phyloP scores from a whole-genome alignment of 35 echinoderm and acorn worm species.

The Strongylocentrotus purpuratus region DNA sequence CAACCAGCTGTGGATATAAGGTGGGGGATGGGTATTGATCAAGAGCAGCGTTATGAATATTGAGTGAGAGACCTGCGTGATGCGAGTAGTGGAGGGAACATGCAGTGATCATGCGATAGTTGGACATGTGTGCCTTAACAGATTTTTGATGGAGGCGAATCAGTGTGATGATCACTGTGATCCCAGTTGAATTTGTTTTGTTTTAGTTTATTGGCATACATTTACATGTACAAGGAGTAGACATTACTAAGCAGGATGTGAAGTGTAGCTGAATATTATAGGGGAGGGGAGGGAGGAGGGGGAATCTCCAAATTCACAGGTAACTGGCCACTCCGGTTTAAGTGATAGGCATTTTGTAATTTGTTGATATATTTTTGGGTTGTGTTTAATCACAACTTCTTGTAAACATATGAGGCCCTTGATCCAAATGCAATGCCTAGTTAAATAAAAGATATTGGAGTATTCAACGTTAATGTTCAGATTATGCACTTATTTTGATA shows the following conservation, averaged over 20 bases:
- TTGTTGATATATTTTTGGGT: too few relatives aligned
- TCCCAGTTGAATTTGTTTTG: background rate
- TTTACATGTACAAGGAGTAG: background rate
- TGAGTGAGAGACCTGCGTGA: background rate
- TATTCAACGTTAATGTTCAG: too few relatives aligned
- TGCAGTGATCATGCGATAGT: background rate
- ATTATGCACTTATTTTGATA: too few relatives aligned
- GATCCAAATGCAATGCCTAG: too few relatives aligned
- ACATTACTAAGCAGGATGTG: background rate
- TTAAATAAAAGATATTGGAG: too few relatives aligned
- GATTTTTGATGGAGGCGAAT: background rate
- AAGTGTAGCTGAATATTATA: background rate
- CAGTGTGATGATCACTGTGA: background rate
- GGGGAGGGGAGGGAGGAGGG: too few relatives aligned
- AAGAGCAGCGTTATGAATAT: constrained; percentile 14
- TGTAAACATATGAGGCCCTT: too few relatives aligned
- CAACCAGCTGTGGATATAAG: constrained; percentile 35
- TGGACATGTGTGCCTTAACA: background rate
- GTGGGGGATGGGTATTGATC: constrained; percentile 36
- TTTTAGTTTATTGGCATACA: background rate
- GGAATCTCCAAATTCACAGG: too few relatives aligned
- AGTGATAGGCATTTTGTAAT: too few relatives aligned
- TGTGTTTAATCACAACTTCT: too few relatives aligned
- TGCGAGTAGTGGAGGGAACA: background rate
- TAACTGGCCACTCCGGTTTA: too few relatives aligned